phyloP scores from a whole-genome alignment of 2,888 invertebrate genomes.

The Xylota segnis region DNA sequence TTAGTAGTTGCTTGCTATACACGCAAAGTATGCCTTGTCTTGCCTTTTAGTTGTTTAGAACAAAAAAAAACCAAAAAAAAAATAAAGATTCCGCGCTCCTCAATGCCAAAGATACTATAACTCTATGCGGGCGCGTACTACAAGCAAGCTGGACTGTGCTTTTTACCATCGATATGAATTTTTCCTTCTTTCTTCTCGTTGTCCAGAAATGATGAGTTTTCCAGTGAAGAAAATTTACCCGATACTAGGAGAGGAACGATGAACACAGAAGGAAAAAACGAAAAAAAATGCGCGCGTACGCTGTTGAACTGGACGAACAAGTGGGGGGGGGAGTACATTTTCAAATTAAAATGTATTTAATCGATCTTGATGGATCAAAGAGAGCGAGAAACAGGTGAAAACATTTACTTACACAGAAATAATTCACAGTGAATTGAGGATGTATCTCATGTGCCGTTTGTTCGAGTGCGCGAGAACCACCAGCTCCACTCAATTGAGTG shows the following conservation, averaged over 20 bases:
- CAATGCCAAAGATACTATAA: conserved; percentile 37
- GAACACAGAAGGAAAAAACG: background rate
- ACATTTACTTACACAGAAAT: conserved; percentile 65
- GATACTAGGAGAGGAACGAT: background rate
- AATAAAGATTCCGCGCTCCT: background rate
- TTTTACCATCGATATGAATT: conserved; percentile 62
- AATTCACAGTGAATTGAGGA: conserved; percentile 55
- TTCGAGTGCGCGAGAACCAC: conserved; percentile 24
- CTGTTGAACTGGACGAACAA: background rate
- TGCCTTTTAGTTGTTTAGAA: conserved; percentile 50
- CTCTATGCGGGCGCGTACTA: conserved; percentile 32
- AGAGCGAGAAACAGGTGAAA: conserved; percentile 71
- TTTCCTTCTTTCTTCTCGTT: conserved; percentile 51
- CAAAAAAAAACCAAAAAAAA: background rate
- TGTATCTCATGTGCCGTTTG: conserved; percentile 21
- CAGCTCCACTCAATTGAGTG: conserved; percentile 59
- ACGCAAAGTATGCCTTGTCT: conserved; percentile 32
- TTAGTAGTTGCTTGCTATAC: background rate
- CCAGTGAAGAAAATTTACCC: conserved; percentile 51
- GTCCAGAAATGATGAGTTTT: conserved; percentile 66
- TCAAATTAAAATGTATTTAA: conserved; percentile 62
- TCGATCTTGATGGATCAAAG: conserved; percentile 71
- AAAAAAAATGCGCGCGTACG: conserved; percentile 2
- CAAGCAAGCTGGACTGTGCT: conserved; percentile 54
- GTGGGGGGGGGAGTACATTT: conserved; percentile 11